Evolutionary conservation across 2,888 invertebrate species (phyloP).

Genomic region (Stenichneumon culpator): DNA sequence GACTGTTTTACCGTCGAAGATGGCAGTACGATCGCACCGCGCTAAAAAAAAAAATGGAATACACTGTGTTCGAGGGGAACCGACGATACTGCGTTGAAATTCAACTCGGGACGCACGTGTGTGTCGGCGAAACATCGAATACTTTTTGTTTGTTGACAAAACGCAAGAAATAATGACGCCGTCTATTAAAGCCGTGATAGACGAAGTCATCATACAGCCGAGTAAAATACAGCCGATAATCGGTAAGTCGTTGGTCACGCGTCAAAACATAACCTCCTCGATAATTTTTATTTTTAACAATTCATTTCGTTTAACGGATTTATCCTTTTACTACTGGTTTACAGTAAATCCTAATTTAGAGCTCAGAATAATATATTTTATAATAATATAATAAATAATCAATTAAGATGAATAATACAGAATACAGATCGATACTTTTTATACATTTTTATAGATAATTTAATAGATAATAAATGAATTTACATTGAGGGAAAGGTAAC

Average conservation of each 20-base stretch:
- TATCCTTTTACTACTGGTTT: no score
- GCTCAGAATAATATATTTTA: no score
- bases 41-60: neutral
- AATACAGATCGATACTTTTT: no score
- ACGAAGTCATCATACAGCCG: conserved; percentile 78
- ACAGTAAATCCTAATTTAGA: no score
- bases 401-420: no score
- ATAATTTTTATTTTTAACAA: neutral
- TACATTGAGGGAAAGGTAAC: no score
- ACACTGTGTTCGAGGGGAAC: neutral
- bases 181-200: conserved; percentile 76
- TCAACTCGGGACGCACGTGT: conserved; percentile 7
- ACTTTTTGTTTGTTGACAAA: neutral
- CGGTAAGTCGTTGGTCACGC: conserved; percentile 71
- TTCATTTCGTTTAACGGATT: neutral
- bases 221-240: conserved; percentile 81
- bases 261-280: conserved; percentile 35
- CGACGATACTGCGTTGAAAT: neutral
- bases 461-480: no score
- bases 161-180: conserved; percentile 71
- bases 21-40: neutral
- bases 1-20: neutral
- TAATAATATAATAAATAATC: no score
- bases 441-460: no score
- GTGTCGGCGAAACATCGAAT: neutral